These are phyloP conservation scores for Morinoia aosen DNA, from an alignment of 2,888 invertebrate genomes.

Conservation along the genomic window DNA sequence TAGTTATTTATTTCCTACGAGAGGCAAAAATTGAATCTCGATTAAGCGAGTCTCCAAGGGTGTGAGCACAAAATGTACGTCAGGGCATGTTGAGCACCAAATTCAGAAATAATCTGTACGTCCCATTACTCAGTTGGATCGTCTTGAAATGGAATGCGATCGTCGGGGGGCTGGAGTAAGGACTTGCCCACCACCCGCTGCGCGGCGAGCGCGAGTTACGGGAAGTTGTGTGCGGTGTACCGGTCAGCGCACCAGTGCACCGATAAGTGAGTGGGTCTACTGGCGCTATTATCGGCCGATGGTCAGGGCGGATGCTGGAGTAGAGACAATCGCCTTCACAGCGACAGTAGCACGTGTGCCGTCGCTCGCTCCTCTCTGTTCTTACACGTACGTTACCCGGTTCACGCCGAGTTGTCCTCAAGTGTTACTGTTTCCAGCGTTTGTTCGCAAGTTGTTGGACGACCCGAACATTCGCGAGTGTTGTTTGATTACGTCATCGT, in stretches of 20 bases:
- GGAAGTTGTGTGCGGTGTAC: background rate
- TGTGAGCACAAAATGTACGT: too few species aligned
- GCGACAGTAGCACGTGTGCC: background rate
- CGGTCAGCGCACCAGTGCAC: background rate
- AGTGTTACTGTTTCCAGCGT: background rate
- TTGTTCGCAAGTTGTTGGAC: background rate
- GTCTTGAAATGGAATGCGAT: background rate
- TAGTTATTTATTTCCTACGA: too few species aligned
- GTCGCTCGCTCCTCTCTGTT: background rate
- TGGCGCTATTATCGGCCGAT: background rate
- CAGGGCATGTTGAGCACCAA: too few species aligned
- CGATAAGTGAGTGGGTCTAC: background rate
- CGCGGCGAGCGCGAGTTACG: background rate
- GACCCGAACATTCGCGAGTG: background rate
- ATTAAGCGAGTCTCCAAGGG: too few species aligned
- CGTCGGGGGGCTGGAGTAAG: background rate
- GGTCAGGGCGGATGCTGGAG: slow-evolving; percentile 12
- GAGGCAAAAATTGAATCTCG: too few species aligned
- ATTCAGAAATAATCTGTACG: too few species aligned
- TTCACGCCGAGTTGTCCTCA: background rate
- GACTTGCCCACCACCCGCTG: background rate
- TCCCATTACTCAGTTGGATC: background rate
- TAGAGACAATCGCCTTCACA: background rate
- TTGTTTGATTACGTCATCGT: background rate
- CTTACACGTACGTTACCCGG: background rate